Conservation (phyloP, 2,888 invertebrate genomes). For the Drosophila koepferae region DNA sequence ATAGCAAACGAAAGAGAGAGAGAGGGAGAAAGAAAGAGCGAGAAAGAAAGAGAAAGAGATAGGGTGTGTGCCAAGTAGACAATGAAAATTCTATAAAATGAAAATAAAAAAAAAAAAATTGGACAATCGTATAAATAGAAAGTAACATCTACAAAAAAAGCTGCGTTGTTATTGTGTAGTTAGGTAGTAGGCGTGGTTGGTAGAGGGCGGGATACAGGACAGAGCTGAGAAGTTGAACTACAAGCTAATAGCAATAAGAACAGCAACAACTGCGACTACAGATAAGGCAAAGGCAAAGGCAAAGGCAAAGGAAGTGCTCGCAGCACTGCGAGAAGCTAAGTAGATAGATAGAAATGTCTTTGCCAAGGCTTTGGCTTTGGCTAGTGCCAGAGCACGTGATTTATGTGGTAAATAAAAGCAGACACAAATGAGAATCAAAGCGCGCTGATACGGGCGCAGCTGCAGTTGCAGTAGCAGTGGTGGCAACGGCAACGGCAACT, state of each 20-base stretch:
- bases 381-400: slow-evolving; percentile 65
- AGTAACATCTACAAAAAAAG: slow-evolving; percentile 53
- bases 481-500: not conserved
- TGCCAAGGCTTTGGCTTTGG: slow-evolving; percentile 39
- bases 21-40: not conserved
- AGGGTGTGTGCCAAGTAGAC: slow-evolving; percentile 41
- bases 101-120: slow-evolving; percentile 72
- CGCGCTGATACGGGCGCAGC: slow-evolving; percentile 58
- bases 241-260: slow-evolving; percentile 22
- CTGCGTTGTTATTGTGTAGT: slow-evolving; percentile 30
- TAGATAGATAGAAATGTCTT: slow-evolving; percentile 69
- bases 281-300: slow-evolving; percentile 52
- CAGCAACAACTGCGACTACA: slow-evolving; percentile 43
- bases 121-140: slow-evolving; percentile 74
- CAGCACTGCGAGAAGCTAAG: slow-evolving; percentile 61
- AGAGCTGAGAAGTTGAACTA: slow-evolving; percentile 53
- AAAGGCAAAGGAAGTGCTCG: slow-evolving; percentile 57
- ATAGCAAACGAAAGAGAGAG: not conserved
- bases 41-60: not conserved
- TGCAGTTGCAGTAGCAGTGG: not conserved
- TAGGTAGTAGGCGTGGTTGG: slow-evolving; percentile 5
- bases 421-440: slow-evolving; percentile 72
- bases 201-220: slow-evolving; percentile 21
- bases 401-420: slow-evolving; percentile 80
- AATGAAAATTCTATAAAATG: slow-evolving; percentile 63